Evolutionary conservation across 2,888 invertebrate genomes (phyloP), one percentile per base, ranked within the genome.

Genomic region (Salticus scenicus): DNA sequence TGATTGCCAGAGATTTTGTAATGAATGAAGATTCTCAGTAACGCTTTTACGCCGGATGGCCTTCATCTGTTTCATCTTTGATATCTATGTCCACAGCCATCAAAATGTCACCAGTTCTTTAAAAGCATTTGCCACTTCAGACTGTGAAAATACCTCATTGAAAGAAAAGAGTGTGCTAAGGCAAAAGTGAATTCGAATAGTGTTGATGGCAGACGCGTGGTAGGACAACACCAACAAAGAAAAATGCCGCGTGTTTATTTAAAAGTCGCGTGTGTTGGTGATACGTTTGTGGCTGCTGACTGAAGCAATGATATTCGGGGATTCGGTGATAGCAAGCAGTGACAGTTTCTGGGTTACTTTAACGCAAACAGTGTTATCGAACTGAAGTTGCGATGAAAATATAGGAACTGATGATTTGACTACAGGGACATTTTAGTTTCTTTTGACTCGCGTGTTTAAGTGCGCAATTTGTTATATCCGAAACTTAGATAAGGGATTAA

Each of bases 101-200:
- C 81, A 74, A 81, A 70, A 64, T 75, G 81, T 81, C 81, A 57
- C 63, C 81, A 57, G 42, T 74, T 69, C 74, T 81, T 37, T 81
- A 81, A 67, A 51, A 73, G 67, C 47, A 41, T 28, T 47, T 67
- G 67, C 51, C 73, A 80, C 78, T 78, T 71, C 37, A 66, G 64
- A 41, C 70, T 27, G 37, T 12, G 57, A 51, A n/a, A 77, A 57
- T 69, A 77, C 69, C 57, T 77, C 57, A 20, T 31, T 17, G 71
- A 72, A 41, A 12, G 24, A 28, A 17, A n/a, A 20, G 37, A 17
- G 14, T 24, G n/a, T n/a, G 24, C 2, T 2, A 57, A 70, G 51
- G 42, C 30, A 70, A 57, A 66, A 76, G 33, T 20, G 69, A 24
- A 1, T 75, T 10, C 30, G 24, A 12, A 51, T 31, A 66, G 74